Base-by-base conservation (phyloP, 2,113 vertebrate species). In the Hippolais icterina region DNA sequence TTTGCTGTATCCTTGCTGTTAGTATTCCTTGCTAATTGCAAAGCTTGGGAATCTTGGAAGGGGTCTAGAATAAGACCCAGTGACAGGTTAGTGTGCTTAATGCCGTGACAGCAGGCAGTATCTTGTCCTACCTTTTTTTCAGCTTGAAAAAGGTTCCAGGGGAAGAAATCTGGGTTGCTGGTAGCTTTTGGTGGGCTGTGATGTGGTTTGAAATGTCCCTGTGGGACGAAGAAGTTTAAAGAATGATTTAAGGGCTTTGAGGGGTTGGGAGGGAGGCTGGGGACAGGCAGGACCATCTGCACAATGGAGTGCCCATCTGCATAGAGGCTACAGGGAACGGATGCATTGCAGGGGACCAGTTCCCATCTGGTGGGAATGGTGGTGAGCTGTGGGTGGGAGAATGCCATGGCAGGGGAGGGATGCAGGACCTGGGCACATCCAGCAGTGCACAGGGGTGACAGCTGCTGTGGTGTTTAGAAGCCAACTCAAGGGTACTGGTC, bases 231-330 rank as follows among this genome's bases (percentile, higher is more conserved):
- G 46, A 8, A n/a, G 28, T 85, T 84, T 44, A 44, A 71, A 42
- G 53, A 49, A 50, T 44, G 17, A 53, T 64, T 64, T 25, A 41
- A 75, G 31, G 44, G 20, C 6, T 52, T 89, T 61, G 21, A 61
- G 49, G 50, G 65, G 53, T 17, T 46, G 37, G 17, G 20, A 47
- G 33, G 20, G 28, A 88, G 46, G 42, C 47, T 70, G 72, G 37
- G 41, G 66, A 52, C 11, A 8, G 81, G 53, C 44, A 56, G 77
- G 57, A 64, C 46, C 35, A 29, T 20, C 53, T 52, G 72, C 39
- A 17, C 19, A 15, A 29, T 39, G 69, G 27, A 60, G 14, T 8
- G 23, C 29, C n/a, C 0, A 0, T 17, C 49, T 63, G 25, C 3
- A 11, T 2, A 29, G 59, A 37, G 70, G 46, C 46, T 46, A 0